Base-by-base conservation (phyloP, 2,888 invertebrate genomes). In the Ophioninae sp. region DNA sequence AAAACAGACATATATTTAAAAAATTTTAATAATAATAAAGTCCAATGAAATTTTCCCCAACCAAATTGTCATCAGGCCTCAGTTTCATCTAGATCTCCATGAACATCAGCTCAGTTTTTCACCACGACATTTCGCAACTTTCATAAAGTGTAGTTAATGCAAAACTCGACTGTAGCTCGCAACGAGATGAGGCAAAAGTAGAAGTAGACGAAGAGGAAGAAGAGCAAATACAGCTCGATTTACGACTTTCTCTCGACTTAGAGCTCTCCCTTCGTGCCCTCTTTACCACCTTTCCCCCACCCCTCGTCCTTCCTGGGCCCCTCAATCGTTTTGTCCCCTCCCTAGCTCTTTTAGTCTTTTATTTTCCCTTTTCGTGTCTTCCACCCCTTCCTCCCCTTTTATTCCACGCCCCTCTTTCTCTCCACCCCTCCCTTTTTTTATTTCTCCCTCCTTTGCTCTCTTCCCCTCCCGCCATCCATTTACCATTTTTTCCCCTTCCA, bases 211-310 rank as follows among this genome's bases (percentile, higher is more conserved):
- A 68, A 10, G 72, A 74, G 74, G 77, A 59, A 77, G 69, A 81
- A 78, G 23, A 81, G 74, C 74, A 75, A 75, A 79, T 73, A 77
- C 79, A 83, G 86, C 85, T 89, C 88, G 88, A 89, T 89, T 88
- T 88, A 89, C 88, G 86, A 86, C 79, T 85, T 83, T 82, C 85
- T 81, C 79, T 81, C 72, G 70, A 79, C 72, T 64, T 76, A 59
- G 84, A 73, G 72, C 72, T 81, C 84, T 79, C 79, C 68, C 81
- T 68, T 68, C 8, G 76, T 64, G 61, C 75, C 72, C 81, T 62
- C 78, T 78, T 75, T 69, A 68, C 37, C 74, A 50, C 80, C 82
- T 67, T 68, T 59, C 80, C 50, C 72, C 67, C 5, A 41, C 13
- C 56, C 50, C 37, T 81, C 50, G 62, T 76, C 70, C 77, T 70